Conservation (phyloP, 2,113 vertebrate species). For the Chitala chitala region DNA sequence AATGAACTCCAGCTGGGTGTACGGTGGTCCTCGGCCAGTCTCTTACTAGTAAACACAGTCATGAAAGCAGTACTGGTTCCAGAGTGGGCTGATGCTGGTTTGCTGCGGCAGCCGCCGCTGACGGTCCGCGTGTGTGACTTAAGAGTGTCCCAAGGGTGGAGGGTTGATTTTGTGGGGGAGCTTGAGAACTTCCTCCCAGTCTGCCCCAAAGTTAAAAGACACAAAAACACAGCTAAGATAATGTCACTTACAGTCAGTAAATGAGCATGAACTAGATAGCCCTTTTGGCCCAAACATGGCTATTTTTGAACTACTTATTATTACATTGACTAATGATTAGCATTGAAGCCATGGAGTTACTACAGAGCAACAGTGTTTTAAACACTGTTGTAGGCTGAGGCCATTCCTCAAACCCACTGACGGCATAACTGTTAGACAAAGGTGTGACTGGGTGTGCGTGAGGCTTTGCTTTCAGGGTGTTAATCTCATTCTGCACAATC, state of each 20-base stretch:
- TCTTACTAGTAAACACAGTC: neutral
- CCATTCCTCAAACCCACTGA: neutral
- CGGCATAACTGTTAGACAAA: neutral
- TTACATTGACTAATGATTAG: neutral
- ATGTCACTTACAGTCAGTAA: neutral
- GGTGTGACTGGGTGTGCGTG: neutral
- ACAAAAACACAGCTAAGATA: neutral
- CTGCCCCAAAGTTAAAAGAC: neutral
- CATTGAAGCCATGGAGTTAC: neutral
- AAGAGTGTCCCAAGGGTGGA: neutral
- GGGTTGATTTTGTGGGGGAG: neutral
- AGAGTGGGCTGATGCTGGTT: neutral
- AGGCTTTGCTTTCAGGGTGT: neutral
- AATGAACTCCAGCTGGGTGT: slow-evolving; percentile 20
- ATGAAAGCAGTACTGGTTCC: neutral
- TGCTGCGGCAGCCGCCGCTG: neutral
- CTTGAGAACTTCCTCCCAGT: slow-evolving; percentile 5
- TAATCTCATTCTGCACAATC: neutral
- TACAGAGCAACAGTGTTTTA: neutral
- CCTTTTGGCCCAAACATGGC: neutral
- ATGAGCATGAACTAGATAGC: neutral
- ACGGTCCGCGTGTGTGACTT: neutral
- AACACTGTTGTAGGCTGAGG: neutral
- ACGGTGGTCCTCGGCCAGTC: neutral
- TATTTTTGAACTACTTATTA: neutral